Evolutionary conservation across 1,140 invertebrate genomes (phyloP), one percentile per base, ranked within the genome.

Genomic region (Rhagoletis zephyria): DNA sequence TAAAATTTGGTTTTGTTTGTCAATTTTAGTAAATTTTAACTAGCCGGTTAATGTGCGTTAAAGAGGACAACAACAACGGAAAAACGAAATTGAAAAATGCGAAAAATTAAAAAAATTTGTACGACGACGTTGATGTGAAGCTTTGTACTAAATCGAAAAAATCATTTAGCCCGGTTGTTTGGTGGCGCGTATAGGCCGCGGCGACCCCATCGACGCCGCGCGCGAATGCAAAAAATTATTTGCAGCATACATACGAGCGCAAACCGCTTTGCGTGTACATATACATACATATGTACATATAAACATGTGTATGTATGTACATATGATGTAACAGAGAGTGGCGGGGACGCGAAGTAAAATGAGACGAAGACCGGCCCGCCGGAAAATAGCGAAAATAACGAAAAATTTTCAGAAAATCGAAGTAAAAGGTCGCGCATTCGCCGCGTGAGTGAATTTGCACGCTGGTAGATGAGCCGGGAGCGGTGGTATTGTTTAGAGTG

Each of bases 71-170:
- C 74, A 63, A 63, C 61, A 81, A 81, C 74, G 67, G 59, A 87
- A 87, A 87, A 87, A 87, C 86, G 86, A 87, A 87, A 87, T 87
- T 87, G 59, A 92, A 92, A 92, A 92, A 92, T 91, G 91, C 91
- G 91, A 92, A 92, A 92, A 92, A 81, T 81, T 81, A 81, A 91
- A 92, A 92, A 92, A 92, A 92, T 92, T 92, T 92, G 91, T 92
- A 92, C 91, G 91, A 92, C 90, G 90, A 92, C 91, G 91, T 92
- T 92, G 91, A 92, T 92, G 91, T 92, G 90, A 92, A 92, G 91
- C 90, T 92, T 92, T 92, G 91, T 92, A 92, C 91, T 92, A 92
- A 92, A 92, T 85, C 87, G 67, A 91, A 92, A 92, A 92, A 92
- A 92, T 92, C 90, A 92, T 90, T 92, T 92, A 90, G 91, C 87